Evolutionary conservation across 2,113 vertebrate species (phyloP), one percentile per base, ranked within the genome.

Genomic region (Ginglymostoma cirratum): DNA sequence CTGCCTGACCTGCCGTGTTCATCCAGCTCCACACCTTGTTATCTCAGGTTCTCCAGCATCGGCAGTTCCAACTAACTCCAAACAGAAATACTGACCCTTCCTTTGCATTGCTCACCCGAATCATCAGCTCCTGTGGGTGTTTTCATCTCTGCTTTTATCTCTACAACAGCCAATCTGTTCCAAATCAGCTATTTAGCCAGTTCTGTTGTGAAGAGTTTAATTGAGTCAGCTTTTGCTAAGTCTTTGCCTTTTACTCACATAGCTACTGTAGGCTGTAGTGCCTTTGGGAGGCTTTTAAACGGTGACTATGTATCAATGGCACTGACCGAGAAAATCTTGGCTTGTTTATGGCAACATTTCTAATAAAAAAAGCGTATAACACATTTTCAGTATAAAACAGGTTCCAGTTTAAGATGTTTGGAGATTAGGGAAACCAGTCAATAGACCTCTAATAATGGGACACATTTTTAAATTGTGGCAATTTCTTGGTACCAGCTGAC

Each of bases 111-210:
- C 14, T 45, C 38, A 38, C 23, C 5, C 17, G 38, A 83, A 42
- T 45, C 38, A 21, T 1, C 19, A 83, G 21, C 80, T 42, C 38
- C 19, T 5, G 6, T 45, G n/a, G 14, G 21, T 38, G 4, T 42
- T 83, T 83, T 83, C 19, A 83, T 42, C 38, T 21, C 17, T 42
- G 76, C 17, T 17, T 19, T 38, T 83, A 83, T 83, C 42, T 38
- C 80, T 23, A 83, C 38, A 83, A 42, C 72, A 12, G 19, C 42
- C n/a, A 42, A 42, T 83, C 38, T 21, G 48, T 90, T 90, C 52
- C 52, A 92, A 92, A 92, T n/a, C 87, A 92, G 4, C 34, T 92
- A 92, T 92, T 90, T n/a, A 92, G 34, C 55, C 30, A 55, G 30
- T 92, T 92, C 52, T 65, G 15, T n/a, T n/a, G 61, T 92, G 27